phyloP scores from a whole-genome alignment of 2,888 invertebrate genomes.

The Operophtera brumata region DNA sequence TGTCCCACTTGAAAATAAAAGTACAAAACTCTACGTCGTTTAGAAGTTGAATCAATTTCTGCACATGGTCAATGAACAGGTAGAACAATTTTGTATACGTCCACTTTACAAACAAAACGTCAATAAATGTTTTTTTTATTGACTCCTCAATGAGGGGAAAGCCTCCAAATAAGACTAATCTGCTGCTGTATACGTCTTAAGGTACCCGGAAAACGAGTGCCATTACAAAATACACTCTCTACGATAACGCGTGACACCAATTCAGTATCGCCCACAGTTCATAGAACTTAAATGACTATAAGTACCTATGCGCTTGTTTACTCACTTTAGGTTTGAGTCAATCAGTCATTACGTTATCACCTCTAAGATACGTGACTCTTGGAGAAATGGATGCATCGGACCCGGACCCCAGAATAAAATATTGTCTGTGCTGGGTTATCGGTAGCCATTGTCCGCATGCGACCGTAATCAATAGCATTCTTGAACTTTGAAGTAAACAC shows the following conservation, averaged over 20 bases:
- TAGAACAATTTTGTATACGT: too few relatives aligned
- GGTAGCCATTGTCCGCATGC: slow-evolving; percentile 53
- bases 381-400: slow-evolving; percentile 57
- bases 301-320: slow-evolving; percentile 45
- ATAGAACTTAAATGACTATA: slow-evolving; percentile 64
- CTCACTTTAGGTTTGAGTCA: slow-evolving; percentile 66
- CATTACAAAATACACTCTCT: slow-evolving; percentile 68
- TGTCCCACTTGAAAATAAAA: too few relatives aligned
- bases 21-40: too few relatives aligned
- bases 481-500: slow-evolving; percentile 52
- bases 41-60: too few relatives aligned
- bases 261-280: slow-evolving; percentile 70
- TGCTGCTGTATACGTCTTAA: too few relatives aligned
- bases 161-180: too few relatives aligned
- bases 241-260: slow-evolving; percentile 72
- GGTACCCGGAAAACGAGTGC: slow-evolving; percentile 56
- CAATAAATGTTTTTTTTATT: too few relatives aligned
- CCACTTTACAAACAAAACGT: too few relatives aligned
- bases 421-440: slow-evolving; percentile 51
- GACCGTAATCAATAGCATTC: slow-evolving; percentile 64
- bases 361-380: slow-evolving; percentile 45
- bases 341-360: slow-evolving; percentile 66
- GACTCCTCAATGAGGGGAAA: too few relatives aligned
- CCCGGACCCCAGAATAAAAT: slow-evolving; percentile 39
- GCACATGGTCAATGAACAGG: too few relatives aligned